Base-by-base conservation (phyloP, 2,888 invertebrate genomes). In the Meganola albula region DNA sequence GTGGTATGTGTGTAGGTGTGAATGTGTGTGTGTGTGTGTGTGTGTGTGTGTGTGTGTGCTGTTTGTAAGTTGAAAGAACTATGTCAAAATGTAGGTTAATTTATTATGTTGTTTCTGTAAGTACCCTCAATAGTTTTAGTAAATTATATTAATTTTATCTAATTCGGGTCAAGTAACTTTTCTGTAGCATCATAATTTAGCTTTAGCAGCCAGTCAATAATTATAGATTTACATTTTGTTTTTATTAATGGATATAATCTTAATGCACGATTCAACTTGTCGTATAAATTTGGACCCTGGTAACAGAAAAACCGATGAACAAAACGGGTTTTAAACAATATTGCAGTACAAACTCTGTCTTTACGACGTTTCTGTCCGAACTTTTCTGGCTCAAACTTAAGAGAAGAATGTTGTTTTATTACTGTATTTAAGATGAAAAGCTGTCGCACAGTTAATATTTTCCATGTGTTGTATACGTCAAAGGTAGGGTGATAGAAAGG, bases 311-410 rank as follows among this genome's bases (percentile, higher is more conserved):
- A 27, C 18, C 27, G 27, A 27, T 18, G 27, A 11, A 18, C 27
- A 18, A 27, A 27, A 8, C 18, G 16, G 11, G 27, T 27, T 27
- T 27, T 27, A 7, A 18, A 20, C 8, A 18, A 27, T 11, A 11
- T 11, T 18, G 18, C 7, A 18, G 11, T 11, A 27, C 27, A 27
- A 11, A 21, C 32, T 33, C 33, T 37, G 37, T 16, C 4, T 5
- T 21, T 21, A 21, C 21, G 21, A 21, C 21, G 21, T 8, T 21
- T 21, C 8, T 21, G 4, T 21, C n/a, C n/a, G n/a, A 21, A 7
- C n/a, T 3, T 21, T 8, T 21, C 21, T 21, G 21, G n/a, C 3
- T 21, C 8, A 21, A 8, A 21, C 4, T 5, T 21, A 8, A 8
- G 3, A 8, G n/a, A n/a, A 8, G 21, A 21, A 21, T 21, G 21